phyloP scores from a whole-genome alignment of 1,140 invertebrate species.

The Papilio polytes region DNA sequence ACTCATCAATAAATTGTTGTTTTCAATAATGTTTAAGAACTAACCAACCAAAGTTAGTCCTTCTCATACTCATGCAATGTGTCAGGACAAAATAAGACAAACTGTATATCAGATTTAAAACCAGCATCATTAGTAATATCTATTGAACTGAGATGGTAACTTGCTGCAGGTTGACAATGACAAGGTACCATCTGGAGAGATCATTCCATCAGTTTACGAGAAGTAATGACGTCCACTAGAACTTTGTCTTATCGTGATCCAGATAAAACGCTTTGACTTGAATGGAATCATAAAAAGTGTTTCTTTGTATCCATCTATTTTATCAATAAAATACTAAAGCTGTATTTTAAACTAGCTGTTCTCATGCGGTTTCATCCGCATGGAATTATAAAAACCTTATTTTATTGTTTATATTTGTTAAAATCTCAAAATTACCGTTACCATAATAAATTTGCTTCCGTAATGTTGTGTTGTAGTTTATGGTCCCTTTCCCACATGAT shows the following conservation, averaged over 20 bases:
- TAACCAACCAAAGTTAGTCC: neutral
- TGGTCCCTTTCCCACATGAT: too few species aligned
- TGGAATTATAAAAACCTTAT: too few species aligned
- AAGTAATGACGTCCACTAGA: slow-evolving; percentile 39
- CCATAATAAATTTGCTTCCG: too few species aligned
- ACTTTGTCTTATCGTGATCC: slow-evolving; percentile 16
- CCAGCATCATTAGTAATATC: slow-evolving; percentile 55
- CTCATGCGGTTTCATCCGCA: too few species aligned
- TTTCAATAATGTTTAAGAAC: too few species aligned
- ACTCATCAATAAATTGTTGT: too few species aligned
- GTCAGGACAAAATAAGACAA: slow-evolving; percentile 53
- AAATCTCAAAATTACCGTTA: too few species aligned
- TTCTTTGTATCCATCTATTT: slow-evolving; percentile 6
- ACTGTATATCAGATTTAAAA: slow-evolving; percentile 54
- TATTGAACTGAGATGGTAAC: slow-evolving; percentile 34
- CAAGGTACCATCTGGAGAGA: slow-evolving; percentile 24
- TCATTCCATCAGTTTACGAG: slow-evolving; percentile 30
- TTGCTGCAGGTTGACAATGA: slow-evolving; percentile 33
- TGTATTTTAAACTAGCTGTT: neutral
- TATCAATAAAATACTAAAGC: neutral
- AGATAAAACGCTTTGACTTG: slow-evolving; percentile 26
- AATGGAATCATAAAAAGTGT: slow-evolving; percentile 2
- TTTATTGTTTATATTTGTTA: too few species aligned
- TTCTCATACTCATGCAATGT: slow-evolving; percentile 44
- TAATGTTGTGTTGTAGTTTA: too few species aligned